Evolutionary conservation across 2,888 invertebrate species (phyloP).

Genomic region (Alsophila aescularia): DNA sequence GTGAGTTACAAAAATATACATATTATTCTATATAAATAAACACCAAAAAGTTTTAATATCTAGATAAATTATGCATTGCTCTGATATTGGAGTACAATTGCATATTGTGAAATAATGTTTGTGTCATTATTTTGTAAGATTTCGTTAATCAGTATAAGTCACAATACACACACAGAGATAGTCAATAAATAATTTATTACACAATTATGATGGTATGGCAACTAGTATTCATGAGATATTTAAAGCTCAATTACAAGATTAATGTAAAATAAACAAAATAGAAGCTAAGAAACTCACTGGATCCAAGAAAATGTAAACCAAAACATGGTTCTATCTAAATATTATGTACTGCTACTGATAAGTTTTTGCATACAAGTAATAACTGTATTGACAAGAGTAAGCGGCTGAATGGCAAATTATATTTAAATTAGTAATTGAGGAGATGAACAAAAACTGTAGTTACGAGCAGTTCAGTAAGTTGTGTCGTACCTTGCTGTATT

Average conservation of each 20-base stretch:
- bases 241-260: background rate
- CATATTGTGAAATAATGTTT: background rate
- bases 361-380: too few relatives aligned
- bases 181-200: background rate
- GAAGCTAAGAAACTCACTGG: too few relatives aligned
- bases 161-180: background rate
- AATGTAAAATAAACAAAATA: too few relatives aligned
- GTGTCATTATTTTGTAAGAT: background rate
- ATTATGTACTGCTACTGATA: too few relatives aligned
- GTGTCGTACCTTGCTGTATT: constrained; percentile 76
- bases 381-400: background rate
- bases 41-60: background rate
- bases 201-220: background rate
- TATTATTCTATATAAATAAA: constrained; percentile 8
- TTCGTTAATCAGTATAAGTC: constrained; percentile 5
- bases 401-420: background rate
- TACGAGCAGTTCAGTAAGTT: constrained; percentile 38
- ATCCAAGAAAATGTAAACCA: too few relatives aligned
- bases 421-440: constrained; percentile 15
- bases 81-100: background rate
- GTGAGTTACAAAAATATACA: constrained; percentile 26
- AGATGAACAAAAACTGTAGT: constrained; percentile 41
- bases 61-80: background rate
- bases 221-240: background rate
- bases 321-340: too few relatives aligned